These are phyloP conservation scores for Papilio polytes DNA, from an alignment of 1,140 invertebrate genomes.

Conservation along the genomic window DNA sequence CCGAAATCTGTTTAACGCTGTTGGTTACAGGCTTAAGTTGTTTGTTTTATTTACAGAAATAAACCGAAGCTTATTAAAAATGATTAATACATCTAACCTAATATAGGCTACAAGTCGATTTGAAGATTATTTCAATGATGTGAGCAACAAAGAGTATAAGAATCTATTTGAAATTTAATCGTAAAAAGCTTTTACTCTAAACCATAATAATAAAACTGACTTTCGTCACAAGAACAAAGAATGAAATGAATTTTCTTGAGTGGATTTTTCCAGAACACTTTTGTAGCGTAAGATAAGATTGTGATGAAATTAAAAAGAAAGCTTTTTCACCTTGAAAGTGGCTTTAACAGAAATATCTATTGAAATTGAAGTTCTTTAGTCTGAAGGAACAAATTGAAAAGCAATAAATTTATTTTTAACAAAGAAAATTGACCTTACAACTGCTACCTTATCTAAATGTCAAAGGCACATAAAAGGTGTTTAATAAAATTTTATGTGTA, in stretches of 20 bases:
- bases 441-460: background rate
- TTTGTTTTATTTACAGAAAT: no score
- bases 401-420: slow-evolving; percentile 1
- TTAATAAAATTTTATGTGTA: background rate
- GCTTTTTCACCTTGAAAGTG: background rate
- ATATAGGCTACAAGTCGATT: no score
- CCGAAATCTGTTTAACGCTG: no score
- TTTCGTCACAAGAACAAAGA: background rate
- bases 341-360: background rate
- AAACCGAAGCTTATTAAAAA: no score
- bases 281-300: background rate
- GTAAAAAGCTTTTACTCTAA: no score
- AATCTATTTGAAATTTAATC: no score
- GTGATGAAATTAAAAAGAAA: slow-evolving; percentile 12
- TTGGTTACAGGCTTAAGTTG: no score
- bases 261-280: background rate
- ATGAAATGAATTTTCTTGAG: background rate
- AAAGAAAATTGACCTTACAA: slow-evolving; percentile 9
- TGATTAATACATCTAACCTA: no score
- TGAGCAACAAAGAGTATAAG: no score
- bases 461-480: background rate
- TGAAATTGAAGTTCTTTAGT: background rate
- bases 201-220: background rate
- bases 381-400: background rate
- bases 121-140: no score